A percentile compares a stretch with the other conserved stretches of the same genome.
phyloP scores from a whole-genome alignment of 2,113 vertebrate species.

The Lampris incognitus region DNA sequence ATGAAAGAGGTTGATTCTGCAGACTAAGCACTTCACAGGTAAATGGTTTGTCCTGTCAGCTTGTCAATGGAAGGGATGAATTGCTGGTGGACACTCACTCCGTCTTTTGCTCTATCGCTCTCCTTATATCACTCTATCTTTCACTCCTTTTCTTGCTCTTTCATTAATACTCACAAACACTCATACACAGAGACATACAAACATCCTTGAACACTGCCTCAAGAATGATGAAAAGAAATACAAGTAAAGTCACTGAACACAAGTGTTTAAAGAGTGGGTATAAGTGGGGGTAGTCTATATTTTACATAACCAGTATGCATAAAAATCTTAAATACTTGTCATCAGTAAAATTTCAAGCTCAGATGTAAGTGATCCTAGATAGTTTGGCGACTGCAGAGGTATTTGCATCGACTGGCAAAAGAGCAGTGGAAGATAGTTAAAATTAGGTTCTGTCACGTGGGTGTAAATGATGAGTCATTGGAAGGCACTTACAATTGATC shows the following conservation, averaged over 20 bases:
- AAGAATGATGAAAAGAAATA: conserved; percentile 19
- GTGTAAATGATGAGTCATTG: conserved; percentile 42
- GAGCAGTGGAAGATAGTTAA: conserved; percentile 23
- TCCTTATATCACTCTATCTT: neutral
- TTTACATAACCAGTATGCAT: neutral
- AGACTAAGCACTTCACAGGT: conserved; percentile 63
- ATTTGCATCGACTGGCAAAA: conserved; percentile 51
- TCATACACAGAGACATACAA: conserved; percentile 11
- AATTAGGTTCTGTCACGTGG: conserved; percentile 57
- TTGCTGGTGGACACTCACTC: conserved; percentile 14
- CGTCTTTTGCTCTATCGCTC: neutral
- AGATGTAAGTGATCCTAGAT: neutral
- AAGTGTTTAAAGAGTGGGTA: conserved; percentile 1
- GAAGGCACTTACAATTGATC: conserved; percentile 50
- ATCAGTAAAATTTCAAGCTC: conserved; percentile 5
- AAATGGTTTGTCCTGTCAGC: conserved; percentile 65
- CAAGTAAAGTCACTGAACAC: conserved; percentile 32
- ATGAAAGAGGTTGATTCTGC: conserved; percentile 62
- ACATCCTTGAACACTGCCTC: conserved; percentile 8
- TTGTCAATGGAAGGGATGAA: conserved; percentile 36
- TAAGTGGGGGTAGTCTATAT: neutral
- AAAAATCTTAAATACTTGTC: neutral
- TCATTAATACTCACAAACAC: conserved; percentile 18
- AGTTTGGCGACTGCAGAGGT: neutral
- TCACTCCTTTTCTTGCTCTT: neutral